Evolutionary conservation across 2,888 invertebrate genomes (phyloP).

Genomic region (Eucriotettix oculatus): DNA sequence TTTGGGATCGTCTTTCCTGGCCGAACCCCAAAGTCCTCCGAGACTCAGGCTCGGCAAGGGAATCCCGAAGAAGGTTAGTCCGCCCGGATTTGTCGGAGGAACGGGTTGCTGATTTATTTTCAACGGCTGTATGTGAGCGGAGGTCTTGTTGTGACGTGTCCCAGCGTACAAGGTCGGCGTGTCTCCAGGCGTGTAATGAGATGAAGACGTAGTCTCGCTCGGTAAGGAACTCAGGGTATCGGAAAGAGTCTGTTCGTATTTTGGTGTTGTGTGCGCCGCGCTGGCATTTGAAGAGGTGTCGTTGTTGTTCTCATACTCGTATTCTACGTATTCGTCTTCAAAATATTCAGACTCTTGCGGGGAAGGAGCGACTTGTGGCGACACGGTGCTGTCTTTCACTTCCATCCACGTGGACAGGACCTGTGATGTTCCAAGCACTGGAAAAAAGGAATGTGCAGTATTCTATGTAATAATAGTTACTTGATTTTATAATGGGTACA

Average conservation of each 20-base stretch:
- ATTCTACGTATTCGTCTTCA: conserved; percentile 69
- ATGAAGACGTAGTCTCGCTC: conserved; percentile 16
- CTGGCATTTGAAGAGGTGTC: conserved; percentile 12
- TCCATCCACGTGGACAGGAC: conserved; percentile 39
- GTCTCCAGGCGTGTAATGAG: conserved; percentile 35
- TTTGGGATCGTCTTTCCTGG: conserved; percentile 25
- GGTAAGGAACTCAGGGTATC: conserved; percentile 10
- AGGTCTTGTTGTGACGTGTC: conserved; percentile 12
- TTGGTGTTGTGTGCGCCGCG: conserved; percentile 7
- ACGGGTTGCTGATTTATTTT: conserved; percentile 16
- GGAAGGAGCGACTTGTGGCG: conserved; percentile 33
- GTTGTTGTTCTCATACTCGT: conserved; percentile 37
- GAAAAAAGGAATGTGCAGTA: background rate
- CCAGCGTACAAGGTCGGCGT: conserved; percentile 43
- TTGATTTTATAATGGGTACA: too few species aligned
- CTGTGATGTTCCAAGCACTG: conserved; percentile 32
- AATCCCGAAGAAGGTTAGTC: conserved; percentile 73
- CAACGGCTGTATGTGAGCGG: conserved; percentile 13
- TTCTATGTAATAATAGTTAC: too few species aligned
- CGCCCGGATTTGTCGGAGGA: conserved; percentile 35
- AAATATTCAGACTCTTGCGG: conserved; percentile 68
- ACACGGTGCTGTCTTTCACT: conserved; percentile 23
- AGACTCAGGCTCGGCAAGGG: conserved; percentile 55
- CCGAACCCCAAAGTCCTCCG: conserved; percentile 27
- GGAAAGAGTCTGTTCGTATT: background rate